These are phyloP conservation scores for Bufotes viridis DNA, from an alignment of 2,797 vertebrate species.

Conservation along the genomic window DNA sequence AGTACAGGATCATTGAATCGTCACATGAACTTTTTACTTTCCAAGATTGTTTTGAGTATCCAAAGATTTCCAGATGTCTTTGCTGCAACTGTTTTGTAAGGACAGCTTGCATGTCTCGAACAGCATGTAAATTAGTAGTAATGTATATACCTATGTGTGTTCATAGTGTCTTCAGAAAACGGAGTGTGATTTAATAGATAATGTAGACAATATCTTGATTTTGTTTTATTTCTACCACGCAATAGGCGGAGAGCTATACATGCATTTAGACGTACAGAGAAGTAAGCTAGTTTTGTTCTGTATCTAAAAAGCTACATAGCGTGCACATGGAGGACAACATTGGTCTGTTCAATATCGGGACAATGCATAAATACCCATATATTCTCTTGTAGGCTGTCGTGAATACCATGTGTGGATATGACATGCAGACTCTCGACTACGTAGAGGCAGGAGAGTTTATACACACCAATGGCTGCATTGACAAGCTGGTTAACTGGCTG, in stretches of 20 bases:
- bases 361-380: neutral
- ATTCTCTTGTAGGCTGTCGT: constrained; percentile 76
- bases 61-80: neutral
- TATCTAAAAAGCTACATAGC: neutral
- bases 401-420: constrained; percentile 94
- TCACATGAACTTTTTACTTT: neutral
- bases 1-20: neutral
- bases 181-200: neutral
- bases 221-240: neutral
- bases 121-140: neutral
- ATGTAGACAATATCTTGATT: neutral
- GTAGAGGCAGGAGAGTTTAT: constrained; percentile 77
- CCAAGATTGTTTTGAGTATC: neutral
- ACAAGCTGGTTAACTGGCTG: constrained; percentile 91
- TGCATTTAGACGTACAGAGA: neutral
- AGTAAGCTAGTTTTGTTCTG: neutral
- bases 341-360: neutral
- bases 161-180: neutral
- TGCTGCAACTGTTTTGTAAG: neutral
- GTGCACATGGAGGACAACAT: neutral
- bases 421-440: constrained; percentile 78
- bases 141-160: neutral
- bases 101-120: neutral
- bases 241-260: neutral
- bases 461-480: constrained; percentile 91